A percentile compares a stretch with the other conserved stretches of the same genome.
These are phyloP conservation scores for Drosophila borborema DNA, from an alignment of 2,888 invertebrate species.

Conservation along the genomic window DNA sequence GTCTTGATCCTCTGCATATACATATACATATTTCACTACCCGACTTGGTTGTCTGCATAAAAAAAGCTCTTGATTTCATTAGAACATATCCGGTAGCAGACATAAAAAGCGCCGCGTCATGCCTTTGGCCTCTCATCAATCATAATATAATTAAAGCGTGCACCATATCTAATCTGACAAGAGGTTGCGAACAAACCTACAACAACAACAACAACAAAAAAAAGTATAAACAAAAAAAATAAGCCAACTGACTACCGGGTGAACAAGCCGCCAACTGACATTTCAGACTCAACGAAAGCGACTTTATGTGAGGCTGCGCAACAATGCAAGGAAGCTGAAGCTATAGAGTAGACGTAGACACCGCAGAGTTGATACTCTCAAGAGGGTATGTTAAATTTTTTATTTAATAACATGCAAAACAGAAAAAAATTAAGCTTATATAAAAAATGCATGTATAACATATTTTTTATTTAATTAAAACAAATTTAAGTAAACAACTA, in stretches of 20 bases:
- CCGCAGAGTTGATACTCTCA: constrained; percentile 27
- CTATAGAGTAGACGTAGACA: not conserved
- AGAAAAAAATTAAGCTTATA: not conserved
- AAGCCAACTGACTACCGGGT: constrained; percentile 50
- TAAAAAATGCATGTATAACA: not conserved
- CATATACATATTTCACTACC: not conserved
- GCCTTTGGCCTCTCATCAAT: constrained; percentile 61
- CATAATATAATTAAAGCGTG: constrained; percentile 42
- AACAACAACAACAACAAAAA: not conserved
- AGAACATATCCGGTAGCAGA: constrained; percentile 58
- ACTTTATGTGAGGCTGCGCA: constrained; percentile 38
- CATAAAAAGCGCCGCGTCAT: constrained; percentile 50
- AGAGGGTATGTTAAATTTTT: not conserved
- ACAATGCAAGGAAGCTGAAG: constrained; percentile 72
- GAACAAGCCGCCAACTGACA: constrained; percentile 35
- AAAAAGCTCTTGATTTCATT: constrained; percentile 42
- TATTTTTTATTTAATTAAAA: too few species aligned
- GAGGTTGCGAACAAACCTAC: constrained; percentile 18
- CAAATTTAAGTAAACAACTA: too few species aligned
- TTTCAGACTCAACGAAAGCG: constrained; percentile 49
- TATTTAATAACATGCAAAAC: too few species aligned
- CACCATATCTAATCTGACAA: constrained; percentile 45
- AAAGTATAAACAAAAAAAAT: not conserved
- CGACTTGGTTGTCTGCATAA: constrained; percentile 32
- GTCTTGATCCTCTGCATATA: not conserved